Evolutionary conservation across 2,113 vertebrate genomes (phyloP).

Genomic region (Petromus typicus): DNA sequence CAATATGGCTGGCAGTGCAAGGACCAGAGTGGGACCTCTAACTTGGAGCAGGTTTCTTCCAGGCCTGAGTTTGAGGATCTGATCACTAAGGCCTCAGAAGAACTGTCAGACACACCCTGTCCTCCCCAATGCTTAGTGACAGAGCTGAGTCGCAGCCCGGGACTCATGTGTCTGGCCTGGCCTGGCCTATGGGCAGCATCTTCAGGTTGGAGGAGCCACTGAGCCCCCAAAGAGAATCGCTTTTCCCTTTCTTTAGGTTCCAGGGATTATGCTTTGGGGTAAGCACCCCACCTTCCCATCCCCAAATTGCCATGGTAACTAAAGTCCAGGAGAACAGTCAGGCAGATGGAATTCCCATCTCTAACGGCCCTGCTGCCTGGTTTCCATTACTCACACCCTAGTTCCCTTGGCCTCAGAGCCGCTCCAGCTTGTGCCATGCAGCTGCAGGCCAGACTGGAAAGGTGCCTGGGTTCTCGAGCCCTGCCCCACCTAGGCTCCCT

Average conservation of each 20-base stretch:
- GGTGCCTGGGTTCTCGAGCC: neutral
- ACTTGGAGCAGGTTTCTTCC: neutral
- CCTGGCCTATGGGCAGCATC: neutral
- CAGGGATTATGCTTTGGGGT: neutral
- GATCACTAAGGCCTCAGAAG: neutral
- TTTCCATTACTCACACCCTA: conserved; percentile 69
- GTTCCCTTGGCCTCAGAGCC: neutral
- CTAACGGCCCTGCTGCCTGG: conserved; percentile 34
- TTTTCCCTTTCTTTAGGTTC: neutral
- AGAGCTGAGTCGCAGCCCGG: neutral
- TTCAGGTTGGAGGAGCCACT: neutral
- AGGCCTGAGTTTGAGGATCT: neutral
- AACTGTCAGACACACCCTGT: neutral
- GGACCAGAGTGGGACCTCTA: neutral
- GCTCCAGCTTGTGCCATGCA: neutral
- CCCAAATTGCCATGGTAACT: conserved; percentile 60
- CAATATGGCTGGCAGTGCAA: rapidly evolving
- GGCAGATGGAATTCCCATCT: conserved; percentile 76
- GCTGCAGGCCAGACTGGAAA: neutral
- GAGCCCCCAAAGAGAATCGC: neutral
- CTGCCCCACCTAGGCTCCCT: neutral
- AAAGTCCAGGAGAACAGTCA: conserved; percentile 70
- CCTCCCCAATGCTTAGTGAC: neutral
- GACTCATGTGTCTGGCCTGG: neutral
- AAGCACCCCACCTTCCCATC: conserved; percentile 31